Evolutionary conservation across 2,888 invertebrate species (phyloP).

Genomic region (Pteria penguin): DNA sequence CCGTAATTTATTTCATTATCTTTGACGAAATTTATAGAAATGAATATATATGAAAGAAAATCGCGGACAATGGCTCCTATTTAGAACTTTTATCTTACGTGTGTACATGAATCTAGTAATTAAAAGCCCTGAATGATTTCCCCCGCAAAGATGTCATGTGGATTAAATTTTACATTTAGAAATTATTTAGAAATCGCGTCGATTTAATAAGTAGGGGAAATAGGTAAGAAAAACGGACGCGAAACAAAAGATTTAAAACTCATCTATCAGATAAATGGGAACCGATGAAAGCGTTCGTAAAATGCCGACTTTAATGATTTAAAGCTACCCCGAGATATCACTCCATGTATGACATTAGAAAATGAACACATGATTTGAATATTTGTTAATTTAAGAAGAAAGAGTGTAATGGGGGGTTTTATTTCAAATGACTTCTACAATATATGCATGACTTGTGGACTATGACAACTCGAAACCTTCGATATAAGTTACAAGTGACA

Average conservation of each 20-base stretch:
- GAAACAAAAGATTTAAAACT: not conserved
- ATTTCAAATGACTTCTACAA: too few species aligned
- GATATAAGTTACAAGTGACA: too few species aligned
- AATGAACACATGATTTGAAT: too few species aligned
- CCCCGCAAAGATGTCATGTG: constrained; percentile 21
- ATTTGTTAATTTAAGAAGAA: too few species aligned
- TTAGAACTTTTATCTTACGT: constrained; percentile 14
- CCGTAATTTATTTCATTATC: constrained; percentile 27
- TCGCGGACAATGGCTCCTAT: constrained; percentile 13
- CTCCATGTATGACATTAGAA: too few species aligned
- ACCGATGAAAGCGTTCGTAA: not conserved
- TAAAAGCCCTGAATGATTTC: constrained; percentile 5
- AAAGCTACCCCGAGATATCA: too few species aligned
- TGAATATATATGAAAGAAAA: constrained; percentile 10
- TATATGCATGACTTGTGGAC: too few species aligned
- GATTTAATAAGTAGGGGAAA: not conserved
- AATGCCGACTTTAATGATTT: too few species aligned
- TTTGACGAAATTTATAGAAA: constrained; percentile 16
- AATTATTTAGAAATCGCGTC: not conserved
- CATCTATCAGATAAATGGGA: not conserved
- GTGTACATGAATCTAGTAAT: constrained; percentile 16
- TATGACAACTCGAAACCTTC: too few species aligned
- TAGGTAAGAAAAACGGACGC: not conserved
- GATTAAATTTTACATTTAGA: constrained; percentile 12
- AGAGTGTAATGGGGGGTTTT: too few species aligned